Base-by-base conservation (phyloP, 64 coral and sea anemone genomes). In the Cladopsammia gracilis region DNA sequence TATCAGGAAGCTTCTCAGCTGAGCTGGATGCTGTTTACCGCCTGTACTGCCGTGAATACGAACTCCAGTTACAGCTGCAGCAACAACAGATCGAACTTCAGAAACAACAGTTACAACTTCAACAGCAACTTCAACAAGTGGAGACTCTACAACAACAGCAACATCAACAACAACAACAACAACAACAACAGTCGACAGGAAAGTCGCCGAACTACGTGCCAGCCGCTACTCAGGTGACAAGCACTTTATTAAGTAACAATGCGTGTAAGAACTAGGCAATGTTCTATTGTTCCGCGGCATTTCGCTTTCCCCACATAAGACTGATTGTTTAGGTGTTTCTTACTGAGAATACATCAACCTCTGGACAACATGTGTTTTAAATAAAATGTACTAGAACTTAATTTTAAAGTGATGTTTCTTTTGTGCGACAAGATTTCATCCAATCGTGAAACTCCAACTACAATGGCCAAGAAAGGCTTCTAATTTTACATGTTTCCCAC, bases 41-140 rank as follows among this genome's bases (percentile, higher is more conserved):
- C 0, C 57, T 98, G 14, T 93, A 98, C 82, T 98, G 92, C 68
- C 68, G 88, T 68, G 96, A 98, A 77, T 98, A 98, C 34, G 96
- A 98, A 50, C 92, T 98, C 10, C 96, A 98, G 34, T 62, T 98
- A 57, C 92, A 94, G 14, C 66, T 98, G 34, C 96, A 98, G 47
- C 96, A 98, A 46, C 96, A 98, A 51, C 96, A 98, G 42, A 58
- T 98, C 53, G 96, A 98, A 70, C 75, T 98, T 48, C 96, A 98
- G 68, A 98, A 93, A 83, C 96, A 98, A 58, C 96, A 98, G 24
- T 56, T 98, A 51, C 96, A 98, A 60, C 83, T 98, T 49, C 96
- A 98, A 45, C 96, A 98, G 9, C 96, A 98, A 73, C 82, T 98
- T 46, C 96, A 98, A 86, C 96, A 98, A 57, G 64, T 98, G 0